phyloP scores from a whole-genome alignment of 2,797 vertebrate genomes.

The Galagoides demidoff region DNA sequence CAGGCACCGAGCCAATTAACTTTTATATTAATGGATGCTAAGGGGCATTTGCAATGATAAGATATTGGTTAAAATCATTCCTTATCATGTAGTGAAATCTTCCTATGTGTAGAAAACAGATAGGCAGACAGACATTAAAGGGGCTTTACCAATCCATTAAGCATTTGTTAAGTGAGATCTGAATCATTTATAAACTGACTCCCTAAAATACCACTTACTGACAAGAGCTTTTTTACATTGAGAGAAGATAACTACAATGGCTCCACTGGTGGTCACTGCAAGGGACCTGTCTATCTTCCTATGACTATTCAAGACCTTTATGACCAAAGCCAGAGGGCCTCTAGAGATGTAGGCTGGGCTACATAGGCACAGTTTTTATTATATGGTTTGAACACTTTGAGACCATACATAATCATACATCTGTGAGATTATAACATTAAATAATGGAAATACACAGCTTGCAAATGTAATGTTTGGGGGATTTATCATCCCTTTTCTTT shows the following conservation, averaged over 20 bases:
- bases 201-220: not conserved
- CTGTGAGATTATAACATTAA: constrained; percentile 6
- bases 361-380: not conserved
- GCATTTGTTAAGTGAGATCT: not conserved
- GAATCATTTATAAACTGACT: not conserved
- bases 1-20: not conserved
- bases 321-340: not conserved
- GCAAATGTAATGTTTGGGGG: not conserved
- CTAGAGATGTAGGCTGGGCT: not conserved
- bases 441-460: not conserved
- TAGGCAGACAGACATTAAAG: not conserved
- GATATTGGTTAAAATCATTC: constrained; percentile 18
- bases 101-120: not conserved
- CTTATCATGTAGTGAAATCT: not conserved
- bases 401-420: not conserved
- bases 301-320: not conserved
- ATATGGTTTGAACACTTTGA: not conserved
- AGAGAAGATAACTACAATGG: not conserved
- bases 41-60: not conserved
- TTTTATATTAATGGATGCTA: constrained; percentile 9
- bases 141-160: not conserved
- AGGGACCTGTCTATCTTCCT: not conserved
- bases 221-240: not conserved
- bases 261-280: not conserved
- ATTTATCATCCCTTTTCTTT: not conserved